These are phyloP conservation scores for Lontra canadensis DNA, from an alignment of 2,113 vertebrate genomes.

Conservation along the genomic window DNA sequence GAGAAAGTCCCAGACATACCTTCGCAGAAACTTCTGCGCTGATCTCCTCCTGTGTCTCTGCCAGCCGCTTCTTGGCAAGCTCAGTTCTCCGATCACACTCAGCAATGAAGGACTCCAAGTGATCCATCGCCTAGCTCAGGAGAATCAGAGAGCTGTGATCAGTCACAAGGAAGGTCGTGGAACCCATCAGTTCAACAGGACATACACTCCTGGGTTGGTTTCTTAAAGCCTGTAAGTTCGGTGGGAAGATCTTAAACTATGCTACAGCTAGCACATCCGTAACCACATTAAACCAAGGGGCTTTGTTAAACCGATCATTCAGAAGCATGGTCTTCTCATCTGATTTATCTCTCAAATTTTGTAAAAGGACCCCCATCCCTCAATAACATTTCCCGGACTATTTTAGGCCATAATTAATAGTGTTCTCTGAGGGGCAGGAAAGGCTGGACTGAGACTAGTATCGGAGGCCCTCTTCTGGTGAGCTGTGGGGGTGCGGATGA, in stretches of 20 bases:
- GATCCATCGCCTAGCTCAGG: slow-evolving; percentile 93
- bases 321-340: background rate
- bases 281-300: background rate
- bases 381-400: background rate
- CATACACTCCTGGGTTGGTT: background rate
- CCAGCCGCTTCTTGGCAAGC: slow-evolving; percentile 97
- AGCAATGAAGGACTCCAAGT: slow-evolving; percentile 97
- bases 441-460: background rate
- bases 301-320: background rate
- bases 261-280: background rate
- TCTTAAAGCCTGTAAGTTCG: background rate
- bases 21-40: slow-evolving; percentile 98
- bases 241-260: background rate
- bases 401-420: background rate
- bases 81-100: slow-evolving; percentile 98
- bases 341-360: background rate
- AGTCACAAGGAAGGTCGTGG: background rate
- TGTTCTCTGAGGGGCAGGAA: background rate
- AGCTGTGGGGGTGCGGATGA: background rate
- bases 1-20: slow-evolving; percentile 80
- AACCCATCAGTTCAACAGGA: background rate
- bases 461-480: background rate
- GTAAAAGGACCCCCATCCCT: slow-evolving; percentile 22
- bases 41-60: slow-evolving; percentile 99
- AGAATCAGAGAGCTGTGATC: slow-evolving; percentile 32